These are phyloP conservation scores for Parnassius glacialis DNA, from an alignment of 2,888 invertebrate genomes.

Conservation along the genomic window DNA sequence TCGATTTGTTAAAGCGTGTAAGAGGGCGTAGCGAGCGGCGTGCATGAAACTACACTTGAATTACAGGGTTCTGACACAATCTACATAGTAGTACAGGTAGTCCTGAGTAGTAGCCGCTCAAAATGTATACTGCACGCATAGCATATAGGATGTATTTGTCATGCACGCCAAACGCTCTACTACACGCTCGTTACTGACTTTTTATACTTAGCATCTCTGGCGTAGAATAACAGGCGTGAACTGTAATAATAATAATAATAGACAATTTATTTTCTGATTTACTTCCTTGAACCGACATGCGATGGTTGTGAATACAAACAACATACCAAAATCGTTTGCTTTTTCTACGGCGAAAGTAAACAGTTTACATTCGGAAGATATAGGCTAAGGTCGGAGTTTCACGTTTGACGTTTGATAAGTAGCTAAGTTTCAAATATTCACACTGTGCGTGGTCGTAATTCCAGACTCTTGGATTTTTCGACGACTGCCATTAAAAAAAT, in stretches of 20 bases:
- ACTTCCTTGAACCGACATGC: slow-evolving; percentile 14
- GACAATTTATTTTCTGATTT: slow-evolving; percentile 5
- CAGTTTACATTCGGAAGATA: slow-evolving; percentile 49
- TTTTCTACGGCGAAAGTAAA: slow-evolving; percentile 47
- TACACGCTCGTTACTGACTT: too few species aligned
- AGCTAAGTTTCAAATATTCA: slow-evolving; percentile 15
- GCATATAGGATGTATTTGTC: too few species aligned
- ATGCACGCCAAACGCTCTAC: too few species aligned
- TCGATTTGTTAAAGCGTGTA: too few species aligned
- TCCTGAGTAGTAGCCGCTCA: too few species aligned
- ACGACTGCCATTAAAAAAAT: too few species aligned
- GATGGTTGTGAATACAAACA: slow-evolving; percentile 34
- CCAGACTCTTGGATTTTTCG: not conserved
- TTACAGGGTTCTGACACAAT: too few species aligned
- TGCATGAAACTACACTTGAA: too few species aligned
- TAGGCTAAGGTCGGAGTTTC: slow-evolving; percentile 47
- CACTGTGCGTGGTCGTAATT: not conserved
- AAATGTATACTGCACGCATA: too few species aligned
- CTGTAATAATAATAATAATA: not conserved
- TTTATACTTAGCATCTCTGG: too few species aligned
- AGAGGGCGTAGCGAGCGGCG: too few species aligned
- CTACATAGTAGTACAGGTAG: too few species aligned
- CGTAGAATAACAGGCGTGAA: not conserved
- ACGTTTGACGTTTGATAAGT: slow-evolving; percentile 26
- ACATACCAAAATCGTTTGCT: slow-evolving; percentile 38